Base-by-base conservation (phyloP, 1,140 invertebrate species). In the Mycetomoellerius zeteki region DNA sequence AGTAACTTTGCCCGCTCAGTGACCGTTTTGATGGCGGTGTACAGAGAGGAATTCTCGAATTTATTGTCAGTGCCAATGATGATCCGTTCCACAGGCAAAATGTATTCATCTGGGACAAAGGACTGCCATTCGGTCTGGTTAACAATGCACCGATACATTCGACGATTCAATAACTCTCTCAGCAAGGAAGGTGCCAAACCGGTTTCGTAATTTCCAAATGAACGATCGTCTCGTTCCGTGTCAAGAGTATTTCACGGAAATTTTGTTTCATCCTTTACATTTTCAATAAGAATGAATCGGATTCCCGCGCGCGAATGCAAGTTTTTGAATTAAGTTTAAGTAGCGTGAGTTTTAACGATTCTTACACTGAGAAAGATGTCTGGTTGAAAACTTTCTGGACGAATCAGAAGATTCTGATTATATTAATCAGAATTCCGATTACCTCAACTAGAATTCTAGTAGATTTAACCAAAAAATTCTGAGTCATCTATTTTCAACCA, bases 151-250 rank as follows among this genome's bases (percentile, higher is more conserved):
- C 65, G 65, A 69, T 56, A 75, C 76, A 73, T 65, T 75, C 54
- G n/a, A 76, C 47, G 54, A 86, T 89, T 87, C 88, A 73, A 87
- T 86, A 88, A 90, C 62, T 81, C 75, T 30, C 24, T 56, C 76
- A 52, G 21, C 47, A 75, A 27, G 73, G 16, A 87, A 88, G 60
- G n/a, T 43, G 37, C 14, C 52, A 80, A 91, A 90, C 89, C 90
- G 90, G 87, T 91, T 91, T 90, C 76, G 30, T 77, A 72, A 90
- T 90, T 90, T 90, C 71, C 71, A 88, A 91, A 90, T 76, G 86
- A 90, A 86, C 56, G 64, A 86, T 58, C 89, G 67, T 56, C 80
- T 50, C 24, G 80, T 84, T 75, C 19, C 27, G 27, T 27, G 58
- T 54, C 24, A 43, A 73, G 69, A 47, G 21, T 37, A 54, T 60